Conservation (phyloP, 1,140 invertebrate genomes). For the Philotrypesis tridentata region DNA sequence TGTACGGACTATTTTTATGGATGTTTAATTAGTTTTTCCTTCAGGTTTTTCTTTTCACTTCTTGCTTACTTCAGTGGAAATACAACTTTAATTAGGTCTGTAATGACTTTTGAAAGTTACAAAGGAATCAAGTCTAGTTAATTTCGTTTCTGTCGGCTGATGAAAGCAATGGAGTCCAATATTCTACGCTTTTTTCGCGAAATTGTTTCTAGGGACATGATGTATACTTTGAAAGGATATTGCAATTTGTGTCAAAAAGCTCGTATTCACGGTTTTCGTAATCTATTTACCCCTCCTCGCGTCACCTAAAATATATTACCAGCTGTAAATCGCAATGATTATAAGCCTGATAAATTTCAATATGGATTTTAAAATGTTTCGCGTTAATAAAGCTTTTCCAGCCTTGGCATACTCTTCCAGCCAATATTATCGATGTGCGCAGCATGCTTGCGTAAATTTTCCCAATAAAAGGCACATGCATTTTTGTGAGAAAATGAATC, state of each 20-base stretch:
- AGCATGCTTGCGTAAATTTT: too few species aligned
- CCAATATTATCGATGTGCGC: too few species aligned
- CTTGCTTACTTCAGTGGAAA: constrained; percentile 10
- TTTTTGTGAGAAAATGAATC: too few species aligned
- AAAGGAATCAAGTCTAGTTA: neutral
- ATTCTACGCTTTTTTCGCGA: neutral
- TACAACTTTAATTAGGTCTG: constrained; percentile 37
- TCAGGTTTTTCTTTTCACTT: neutral
- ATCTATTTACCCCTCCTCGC: neutral
- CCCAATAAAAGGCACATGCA: too few species aligned
- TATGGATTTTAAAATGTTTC: too few species aligned
- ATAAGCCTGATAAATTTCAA: too few species aligned
- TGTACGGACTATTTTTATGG: constrained; percentile 5
- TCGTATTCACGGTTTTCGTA: neutral
- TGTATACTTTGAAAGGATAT: neutral
- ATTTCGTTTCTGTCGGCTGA: neutral
- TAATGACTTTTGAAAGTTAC: constrained; percentile 33
- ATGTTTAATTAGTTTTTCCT: constrained; percentile 4
- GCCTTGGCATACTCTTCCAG: too few species aligned
- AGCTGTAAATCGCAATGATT: too few species aligned
- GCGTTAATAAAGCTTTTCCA: too few species aligned
- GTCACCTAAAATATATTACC: too few species aligned
- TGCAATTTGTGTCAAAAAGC: neutral
- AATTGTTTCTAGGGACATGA: neutral
- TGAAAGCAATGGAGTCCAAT: constrained; percentile 16